Evolutionary conservation across 1,140 invertebrate genomes (phyloP), one percentile per base, ranked within the genome.

Genomic region (Rhysida immarginata): DNA sequence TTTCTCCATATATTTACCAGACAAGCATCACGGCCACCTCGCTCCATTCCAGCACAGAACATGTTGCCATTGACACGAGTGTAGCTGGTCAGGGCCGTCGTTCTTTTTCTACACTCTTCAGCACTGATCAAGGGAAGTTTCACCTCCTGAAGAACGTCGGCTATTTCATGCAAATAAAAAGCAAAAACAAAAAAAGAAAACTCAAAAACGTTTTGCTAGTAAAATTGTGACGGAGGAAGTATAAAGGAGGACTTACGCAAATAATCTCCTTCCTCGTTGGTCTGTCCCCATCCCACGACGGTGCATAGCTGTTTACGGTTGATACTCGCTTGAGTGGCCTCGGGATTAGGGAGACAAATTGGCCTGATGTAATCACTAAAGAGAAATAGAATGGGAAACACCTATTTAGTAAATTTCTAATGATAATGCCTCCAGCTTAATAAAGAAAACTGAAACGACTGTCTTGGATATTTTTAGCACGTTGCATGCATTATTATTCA

Each of bases 61-160:
- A 92, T 92, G 65, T 90, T 84, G 26, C 85, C 79, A 0, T 87
- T 90, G 27, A 91, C 84, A 25, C 79, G 77, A 13, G 49, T 25
- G 63, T 88, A 89, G 16, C 83, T 69, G 8, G 82, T 81, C 25
- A 90, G 72, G 59, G 87, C 84, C 0, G 87, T 69, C 23, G 87
- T 88, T 50, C 81, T 74, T 43, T 81, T 83, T 14, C 83, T 77
- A 64, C 87, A 92, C 62, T 88, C 84, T 48, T 79, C 76, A 2
- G 84, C 87, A 5, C 84, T 83, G 53, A 91, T 83, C 14, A 91
- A 75, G 11, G 87, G 87, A 58, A 92, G 66, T 64, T 88, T 79
- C 1, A 89, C 87, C 66, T 90, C 85, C 74, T 89, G 85, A 16
- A 92, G 69, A 1, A 85, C 87, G 66, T 90, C 87, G 57, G 87